Conservation (phyloP, 2,888 invertebrate species). For the Cerastis leucographa region DNA sequence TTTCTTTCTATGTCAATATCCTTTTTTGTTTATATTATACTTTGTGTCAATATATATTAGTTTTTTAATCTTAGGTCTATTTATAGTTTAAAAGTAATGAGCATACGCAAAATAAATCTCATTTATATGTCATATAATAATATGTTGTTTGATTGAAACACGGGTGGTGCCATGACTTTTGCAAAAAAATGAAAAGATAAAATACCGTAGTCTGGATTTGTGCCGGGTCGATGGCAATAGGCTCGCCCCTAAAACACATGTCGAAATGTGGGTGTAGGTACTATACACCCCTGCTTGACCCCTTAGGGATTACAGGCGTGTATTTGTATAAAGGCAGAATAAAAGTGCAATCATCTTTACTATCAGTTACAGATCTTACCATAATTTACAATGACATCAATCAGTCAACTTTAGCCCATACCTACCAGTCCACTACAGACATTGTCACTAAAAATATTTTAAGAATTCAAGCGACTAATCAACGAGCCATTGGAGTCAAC, state of each 20-base stretch:
- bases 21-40: constrained; percentile 1
- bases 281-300: not conserved
- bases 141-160: not conserved
- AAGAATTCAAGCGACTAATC: too few species aligned
- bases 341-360: too few species aligned
- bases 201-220: not conserved
- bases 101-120: not conserved
- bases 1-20: not conserved
- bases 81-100: not conserved
- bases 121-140: not conserved
- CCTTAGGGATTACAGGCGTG: not conserved
- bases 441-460: too few species aligned
- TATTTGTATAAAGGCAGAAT: not conserved
- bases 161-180: too few species aligned
- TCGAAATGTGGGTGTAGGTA: not conserved
- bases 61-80: not conserved
- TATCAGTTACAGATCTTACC: not conserved
- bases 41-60: not conserved
- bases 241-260: not conserved
- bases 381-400: constrained; percentile 1
- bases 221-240: not conserved
- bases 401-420: not conserved
- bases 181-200: not conserved
- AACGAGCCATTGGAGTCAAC: not conserved
- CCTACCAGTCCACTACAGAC: too few species aligned